phyloP scores from a whole-genome alignment of 2,797 vertebrate species.

The Leucoraja ocellata region DNA sequence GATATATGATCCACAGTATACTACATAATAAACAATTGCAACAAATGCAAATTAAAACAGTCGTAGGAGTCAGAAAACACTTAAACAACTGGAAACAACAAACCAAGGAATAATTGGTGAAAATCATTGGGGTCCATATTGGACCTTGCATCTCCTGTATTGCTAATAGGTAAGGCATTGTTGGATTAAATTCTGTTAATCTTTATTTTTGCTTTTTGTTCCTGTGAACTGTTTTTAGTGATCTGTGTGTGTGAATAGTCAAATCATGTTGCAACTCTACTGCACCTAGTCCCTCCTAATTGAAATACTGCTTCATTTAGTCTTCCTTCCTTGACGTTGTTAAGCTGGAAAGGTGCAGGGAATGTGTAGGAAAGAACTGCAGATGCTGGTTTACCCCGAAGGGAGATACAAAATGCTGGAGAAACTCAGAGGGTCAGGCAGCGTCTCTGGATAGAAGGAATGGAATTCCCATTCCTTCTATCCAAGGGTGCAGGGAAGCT shows the following conservation, averaged over 20 bases:
- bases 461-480: no score
- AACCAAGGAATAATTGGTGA: constrained; percentile 23
- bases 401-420: no score
- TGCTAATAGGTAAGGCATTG: no score
- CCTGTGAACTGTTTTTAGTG: background rate
- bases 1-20: constrained; percentile 15
- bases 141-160: no score
- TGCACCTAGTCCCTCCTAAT: background rate
- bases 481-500: no score
- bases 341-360: no score
- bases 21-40: background rate
- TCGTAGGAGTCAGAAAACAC: background rate
- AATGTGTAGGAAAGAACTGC: no score
- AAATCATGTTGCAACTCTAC: background rate
- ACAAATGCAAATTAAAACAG: constrained; percentile 22
- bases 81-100: background rate
- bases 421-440: no score
- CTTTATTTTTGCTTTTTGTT: background rate
- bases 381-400: no score
- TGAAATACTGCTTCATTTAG: background rate
- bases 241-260: background rate
- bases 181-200: background rate
- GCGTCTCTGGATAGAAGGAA: no score
- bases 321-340: background rate
- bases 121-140: background rate